Base-by-base conservation (phyloP, 1,140 invertebrate genomes). In the Teleopsis dalmanni region DNA sequence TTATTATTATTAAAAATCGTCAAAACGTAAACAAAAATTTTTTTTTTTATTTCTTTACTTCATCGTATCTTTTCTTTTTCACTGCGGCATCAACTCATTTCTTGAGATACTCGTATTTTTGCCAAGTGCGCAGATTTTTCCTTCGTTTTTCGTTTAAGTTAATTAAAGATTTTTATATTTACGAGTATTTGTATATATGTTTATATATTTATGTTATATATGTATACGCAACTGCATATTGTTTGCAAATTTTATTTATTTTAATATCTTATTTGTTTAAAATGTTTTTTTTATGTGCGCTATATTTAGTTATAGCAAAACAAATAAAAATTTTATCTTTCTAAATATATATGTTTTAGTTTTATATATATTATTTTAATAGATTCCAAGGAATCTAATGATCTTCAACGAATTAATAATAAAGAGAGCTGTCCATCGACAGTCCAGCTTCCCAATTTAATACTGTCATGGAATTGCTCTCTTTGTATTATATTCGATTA, bases 341-440 rank as follows among this genome's bases (percentile, higher is more conserved):
- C 13, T 29, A 8, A 29, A 13, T 29, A 13, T 29, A 29, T 29
- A 13, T 29, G 7, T 29, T 29, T 29, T 8, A 29, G 7, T 7
- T 8, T 29, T 29, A 29, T 29, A 29, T 29, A 8, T 29, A 29
- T 29, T 29, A 29, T 7, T 8, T 13, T 29, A 29, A 29, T 13
- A 29, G 13, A 7, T 8, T 29, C 7, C 7, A 29, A 36, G n/a
- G n/a, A n/a, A n/a, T n/a, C n/a, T n/a, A n/a, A n/a, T n/a, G n/a
- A n/a, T n/a, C n/a, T n/a, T n/a, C 38, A 23, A 58, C 64, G 64
- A 77, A 75, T 73, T 66, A 71, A 72, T 71, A 75, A 73, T 76
- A 73, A 79, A 79, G 78, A 79, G 78, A 79, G 78, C 78, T 79
- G 78, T 78, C 77, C 76, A 75, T 79, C 75, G 76, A 79, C 78